phyloP scores from a whole-genome alignment of 2,113 vertebrate species.

The Lycocorax pyrrhopterus region DNA sequence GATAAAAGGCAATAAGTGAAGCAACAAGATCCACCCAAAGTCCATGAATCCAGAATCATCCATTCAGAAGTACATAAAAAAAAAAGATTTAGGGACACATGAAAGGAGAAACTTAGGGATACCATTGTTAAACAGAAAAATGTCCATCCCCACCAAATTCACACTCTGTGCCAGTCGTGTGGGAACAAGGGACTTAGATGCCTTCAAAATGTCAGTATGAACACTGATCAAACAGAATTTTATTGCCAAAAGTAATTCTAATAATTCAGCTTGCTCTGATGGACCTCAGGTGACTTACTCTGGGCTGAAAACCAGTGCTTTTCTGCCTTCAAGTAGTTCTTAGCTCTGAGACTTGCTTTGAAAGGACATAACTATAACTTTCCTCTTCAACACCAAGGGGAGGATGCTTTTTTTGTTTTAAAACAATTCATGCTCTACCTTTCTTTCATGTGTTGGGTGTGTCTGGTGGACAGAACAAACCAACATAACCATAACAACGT shows the following conservation, averaged over 20 bases:
- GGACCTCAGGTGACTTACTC: background rate
- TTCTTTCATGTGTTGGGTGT: background rate
- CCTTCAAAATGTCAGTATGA: background rate
- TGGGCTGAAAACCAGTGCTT: background rate
- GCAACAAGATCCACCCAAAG: background rate
- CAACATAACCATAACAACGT: background rate
- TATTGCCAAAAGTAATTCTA: background rate
- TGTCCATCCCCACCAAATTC: background rate
- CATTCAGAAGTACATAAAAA: background rate
- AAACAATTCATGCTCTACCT: background rate
- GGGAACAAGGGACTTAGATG: background rate
- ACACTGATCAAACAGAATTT: background rate
- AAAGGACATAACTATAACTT: background rate
- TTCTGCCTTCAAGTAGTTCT: background rate
- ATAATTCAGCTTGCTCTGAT: background rate
- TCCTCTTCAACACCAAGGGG: accelerated
- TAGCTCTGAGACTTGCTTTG: background rate
- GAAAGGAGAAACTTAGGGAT: background rate
- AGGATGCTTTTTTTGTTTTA: background rate
- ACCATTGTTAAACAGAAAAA: background rate
- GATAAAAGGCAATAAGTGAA: background rate
- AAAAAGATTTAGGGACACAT: background rate
- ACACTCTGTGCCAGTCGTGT: background rate
- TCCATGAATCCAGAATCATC: background rate
- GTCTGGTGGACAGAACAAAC: background rate